Evolutionary conservation across 2,888 invertebrate genomes (phyloP).

Genomic region (Archips xylosteana): DNA sequence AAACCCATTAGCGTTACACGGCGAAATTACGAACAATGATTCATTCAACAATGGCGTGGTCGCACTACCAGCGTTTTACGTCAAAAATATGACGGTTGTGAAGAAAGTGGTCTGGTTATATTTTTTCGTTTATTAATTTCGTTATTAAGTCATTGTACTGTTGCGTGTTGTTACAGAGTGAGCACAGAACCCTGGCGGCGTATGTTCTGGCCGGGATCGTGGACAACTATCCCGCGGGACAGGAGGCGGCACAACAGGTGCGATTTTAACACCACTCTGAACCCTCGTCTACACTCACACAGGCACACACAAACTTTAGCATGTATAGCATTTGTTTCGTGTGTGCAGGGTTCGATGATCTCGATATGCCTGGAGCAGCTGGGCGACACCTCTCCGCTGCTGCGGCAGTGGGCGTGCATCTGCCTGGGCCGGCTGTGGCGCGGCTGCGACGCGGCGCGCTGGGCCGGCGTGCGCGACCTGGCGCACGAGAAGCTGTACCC

Average conservation of each 20-base stretch:
- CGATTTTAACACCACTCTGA: too few relatives aligned
- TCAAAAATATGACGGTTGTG: too few relatives aligned
- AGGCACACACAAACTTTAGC: too few relatives aligned
- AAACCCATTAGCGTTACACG: too few relatives aligned
- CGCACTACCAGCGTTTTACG: too few relatives aligned
- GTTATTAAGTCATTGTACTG: not conserved
- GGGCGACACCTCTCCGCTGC: slow-evolving; percentile 86
- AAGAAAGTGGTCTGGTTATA: too few relatives aligned
- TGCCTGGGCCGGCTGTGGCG: slow-evolving; percentile 97
- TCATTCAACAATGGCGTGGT: too few relatives aligned
- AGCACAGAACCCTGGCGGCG: slow-evolving; percentile 96
- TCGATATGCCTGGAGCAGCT: slow-evolving; percentile 97
- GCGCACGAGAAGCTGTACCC: slow-evolving; percentile 98
- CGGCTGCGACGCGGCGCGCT: slow-evolving; percentile 94
- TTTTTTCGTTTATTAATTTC: too few relatives aligned
- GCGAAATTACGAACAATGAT: too few relatives aligned
- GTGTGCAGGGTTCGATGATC: slow-evolving; percentile 92
- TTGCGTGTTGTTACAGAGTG: slow-evolving; percentile 81
- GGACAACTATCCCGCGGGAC: slow-evolving; percentile 94
- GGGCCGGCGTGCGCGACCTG: slow-evolving; percentile 97
- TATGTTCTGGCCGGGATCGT: slow-evolving; percentile 98
- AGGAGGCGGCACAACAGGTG: slow-evolving; percentile 93
- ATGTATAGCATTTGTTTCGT: too few relatives aligned
- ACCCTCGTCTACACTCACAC: too few relatives aligned
- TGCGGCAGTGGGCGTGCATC: slow-evolving; percentile 96